Evolutionary conservation across 2,797 vertebrate genomes (phyloP), one percentile per base, ranked within the genome.

Genomic region (Anolis apletophallus): DNA sequence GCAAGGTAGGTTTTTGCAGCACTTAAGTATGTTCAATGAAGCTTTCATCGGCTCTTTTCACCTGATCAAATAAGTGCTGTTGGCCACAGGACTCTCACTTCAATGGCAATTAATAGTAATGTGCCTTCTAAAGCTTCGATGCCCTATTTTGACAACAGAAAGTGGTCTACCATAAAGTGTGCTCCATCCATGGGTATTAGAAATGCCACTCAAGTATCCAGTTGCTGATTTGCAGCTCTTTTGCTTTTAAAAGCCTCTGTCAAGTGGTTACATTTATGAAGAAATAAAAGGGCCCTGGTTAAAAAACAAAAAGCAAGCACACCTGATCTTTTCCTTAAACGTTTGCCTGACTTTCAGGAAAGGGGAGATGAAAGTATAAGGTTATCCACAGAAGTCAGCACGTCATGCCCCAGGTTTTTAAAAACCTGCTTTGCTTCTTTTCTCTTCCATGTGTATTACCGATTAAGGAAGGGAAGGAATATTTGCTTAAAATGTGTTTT

Each of bases 21-120:
- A 1, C 94, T 93, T 93, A 94, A 96, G 95, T 96, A 94, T 93
- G 96, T 95, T 94, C 90, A 90, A 90, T 91, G 83, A 93, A 94
- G 96, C 95, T 96, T 96, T 97, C 94, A 96, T 94, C 96, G 96
- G 93, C 93, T 86, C 92, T 92, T 79, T 95, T 94, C 95, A 95
- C 90, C 92, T 94, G 94, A 96, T 94, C 92, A 91, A 80, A 82
- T 92, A 94, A 95, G 89, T 89, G 95, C 94, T 97, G 96, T 96
- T 88, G 95, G 94, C 88, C 94, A 94, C 85, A 64, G 75, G 72
- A 67, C 73, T 11, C 90, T 46, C 46, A 3, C 14, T 23, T 85
- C 76, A 81, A 34, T 54, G 5, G 54, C 76, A 69, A 50, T 1
- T 71, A 26, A 80, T 68, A 76, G 87, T 82, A 86, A 54, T 8